phyloP scores from a whole-genome alignment of 2,113 vertebrate genomes.

The Rattus rattus region DNA sequence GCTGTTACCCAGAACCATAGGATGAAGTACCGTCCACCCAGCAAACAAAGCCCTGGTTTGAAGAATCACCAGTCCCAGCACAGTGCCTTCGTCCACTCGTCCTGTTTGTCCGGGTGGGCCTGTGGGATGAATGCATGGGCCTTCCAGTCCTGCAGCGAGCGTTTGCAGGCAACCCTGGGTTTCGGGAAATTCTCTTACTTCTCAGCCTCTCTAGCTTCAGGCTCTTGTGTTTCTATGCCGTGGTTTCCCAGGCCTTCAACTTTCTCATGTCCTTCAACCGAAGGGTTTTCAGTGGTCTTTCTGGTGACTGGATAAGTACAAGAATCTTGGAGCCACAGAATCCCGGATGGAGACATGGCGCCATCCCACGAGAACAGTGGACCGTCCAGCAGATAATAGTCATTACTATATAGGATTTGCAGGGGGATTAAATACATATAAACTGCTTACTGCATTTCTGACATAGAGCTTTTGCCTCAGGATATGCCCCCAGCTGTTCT shows the following conservation, averaged over 20 bases:
- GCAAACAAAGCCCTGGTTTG: background rate
- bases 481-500: background rate
- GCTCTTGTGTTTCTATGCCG: background rate
- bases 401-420: background rate
- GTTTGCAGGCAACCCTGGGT: background rate
- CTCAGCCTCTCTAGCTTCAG: background rate
- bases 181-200: background rate
- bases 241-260: background rate
- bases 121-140: fast-evolving
- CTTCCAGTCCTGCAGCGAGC: background rate
- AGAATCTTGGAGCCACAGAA: background rate
- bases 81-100: background rate
- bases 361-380: background rate
- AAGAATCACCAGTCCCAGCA: background rate
- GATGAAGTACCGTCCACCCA: too few relatives aligned
- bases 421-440: background rate
- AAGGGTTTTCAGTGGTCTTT: background rate
- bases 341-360: background rate
- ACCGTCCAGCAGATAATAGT: background rate
- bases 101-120: fast-evolving
- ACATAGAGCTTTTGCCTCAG: background rate
- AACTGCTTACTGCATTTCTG: background rate
- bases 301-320: background rate
- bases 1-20: background rate
- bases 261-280: background rate